Base-by-base conservation (phyloP, 2,113 vertebrate genomes). In the Anhinga rufa region DNA sequence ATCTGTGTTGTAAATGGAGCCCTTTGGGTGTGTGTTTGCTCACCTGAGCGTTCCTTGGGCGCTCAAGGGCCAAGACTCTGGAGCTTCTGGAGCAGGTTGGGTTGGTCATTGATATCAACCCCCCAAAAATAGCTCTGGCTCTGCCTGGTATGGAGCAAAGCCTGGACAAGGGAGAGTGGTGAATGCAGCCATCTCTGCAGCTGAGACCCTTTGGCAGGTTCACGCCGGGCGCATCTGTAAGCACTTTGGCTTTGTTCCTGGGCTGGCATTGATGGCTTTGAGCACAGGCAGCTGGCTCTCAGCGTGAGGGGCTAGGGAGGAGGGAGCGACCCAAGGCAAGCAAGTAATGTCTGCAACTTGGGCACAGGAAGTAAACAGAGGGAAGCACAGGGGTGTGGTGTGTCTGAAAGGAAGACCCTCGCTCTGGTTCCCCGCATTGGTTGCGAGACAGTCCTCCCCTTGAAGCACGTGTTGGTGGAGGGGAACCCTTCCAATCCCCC, bases 231-330 rank as follows among this genome's bases (percentile, higher is more conserved):
- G 11, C 94, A 83, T 95, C 89, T 96, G 86, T 90, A 79, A 80
- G 89, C 4, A 9, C 96, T 90, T 95, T 96, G 96, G 96, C 96
- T 88, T 20, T 44, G 64, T 96, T 95, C 92, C 94, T 91, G 58
- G 52, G 38, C 94, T 87, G 92, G 60, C 72, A 95, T 82, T 58
- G 93, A 91, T 92, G 93, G 82, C 51, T 94, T 82, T 2, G 46
- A 95, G 95, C 93, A 62, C 88, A 95, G 95, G 95, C 95, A 97
- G 94, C 97, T 97, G 97, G 90, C 89, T 85, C 92, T 95, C 70
- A 1, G 52, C 3, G 0, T 15, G 69, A 61, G 82, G 92, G 80
- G 42, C 68, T 83, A 71, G 38, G 32, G 64, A 72, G 40, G 83
- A 66, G 82, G 81, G 48, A 76, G 52, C 1, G 1, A 48, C n/a